phyloP scores from a whole-genome alignment of 2,113 vertebrate genomes.

The Callionymus lyra region DNA sequence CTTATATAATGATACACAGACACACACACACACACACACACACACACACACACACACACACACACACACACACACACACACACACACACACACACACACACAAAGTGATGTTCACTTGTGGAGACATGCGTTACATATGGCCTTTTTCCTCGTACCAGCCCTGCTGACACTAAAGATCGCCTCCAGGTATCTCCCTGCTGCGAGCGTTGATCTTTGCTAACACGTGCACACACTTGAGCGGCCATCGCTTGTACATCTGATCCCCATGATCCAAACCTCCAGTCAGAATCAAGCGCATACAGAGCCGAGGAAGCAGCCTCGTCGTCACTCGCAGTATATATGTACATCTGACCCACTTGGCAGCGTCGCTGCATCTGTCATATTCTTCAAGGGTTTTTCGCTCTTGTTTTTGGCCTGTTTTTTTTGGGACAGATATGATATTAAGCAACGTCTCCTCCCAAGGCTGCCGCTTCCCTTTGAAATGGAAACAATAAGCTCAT shows the following conservation, averaged over 20 bases:
- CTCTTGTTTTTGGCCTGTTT: slow-evolving; percentile 8
- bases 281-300: slow-evolving; percentile 10
- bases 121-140: slow-evolving; percentile 1
- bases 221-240: not conserved
- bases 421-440: slow-evolving; percentile 7
- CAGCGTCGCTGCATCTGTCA: slow-evolving; percentile 15
- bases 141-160: slow-evolving; percentile 1
- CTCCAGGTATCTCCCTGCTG: slow-evolving; percentile 8
- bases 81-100: not conserved
- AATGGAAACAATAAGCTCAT: slow-evolving; percentile 45
- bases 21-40: slow-evolving; percentile 6
- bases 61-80: slow-evolving; percentile 9
- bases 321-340: too few relatives aligned
- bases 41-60: slow-evolving; percentile 10
- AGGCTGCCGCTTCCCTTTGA: slow-evolving; percentile 37
- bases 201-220: slow-evolving; percentile 1
- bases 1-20: not conserved
- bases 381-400: not conserved
- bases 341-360: slow-evolving; percentile 33
- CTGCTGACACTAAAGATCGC: slow-evolving; percentile 1
- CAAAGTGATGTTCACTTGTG: not conserved
- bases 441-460: slow-evolving; percentile 36
- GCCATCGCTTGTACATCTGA: not conserved
- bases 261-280: slow-evolving; percentile 1
- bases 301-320: too few relatives aligned